Conservation (phyloP, 2,888 invertebrate genomes). For the Gymnoscelis rufifasciata region DNA sequence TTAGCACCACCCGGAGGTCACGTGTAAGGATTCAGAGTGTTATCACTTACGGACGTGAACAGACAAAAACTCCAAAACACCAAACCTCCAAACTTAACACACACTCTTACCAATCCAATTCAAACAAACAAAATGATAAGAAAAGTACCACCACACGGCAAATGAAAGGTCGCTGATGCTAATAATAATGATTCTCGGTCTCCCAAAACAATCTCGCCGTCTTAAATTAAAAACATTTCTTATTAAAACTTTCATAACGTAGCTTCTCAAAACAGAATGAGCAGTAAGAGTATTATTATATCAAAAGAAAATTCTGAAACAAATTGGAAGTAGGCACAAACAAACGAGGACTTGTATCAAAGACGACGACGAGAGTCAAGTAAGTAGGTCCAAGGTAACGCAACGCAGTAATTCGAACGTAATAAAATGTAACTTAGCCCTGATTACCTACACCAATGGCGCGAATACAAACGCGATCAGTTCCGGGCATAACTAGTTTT, state of each 20-base stretch:
- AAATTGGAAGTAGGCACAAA: background rate
- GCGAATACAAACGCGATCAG: too few species aligned
- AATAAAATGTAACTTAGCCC: background rate
- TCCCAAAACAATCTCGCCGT: too few species aligned
- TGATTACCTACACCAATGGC: too few species aligned
- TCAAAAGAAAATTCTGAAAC: slow-evolving; percentile 2
- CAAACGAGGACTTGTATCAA: slow-evolving; percentile 1
- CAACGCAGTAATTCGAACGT: slow-evolving; percentile 3
- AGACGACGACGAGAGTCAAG: background rate
- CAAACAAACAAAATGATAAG: too few species aligned
- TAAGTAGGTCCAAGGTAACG: slow-evolving; percentile 1
- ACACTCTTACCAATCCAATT: too few species aligned
- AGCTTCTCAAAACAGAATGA: background rate
- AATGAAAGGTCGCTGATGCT: background rate
- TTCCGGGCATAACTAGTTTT: too few species aligned
- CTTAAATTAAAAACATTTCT: background rate
- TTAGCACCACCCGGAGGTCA: too few species aligned
- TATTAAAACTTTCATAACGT: background rate
- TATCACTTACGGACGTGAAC: too few species aligned
- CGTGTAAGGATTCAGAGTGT: too few species aligned
- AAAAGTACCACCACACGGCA: background rate
- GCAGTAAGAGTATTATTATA: background rate
- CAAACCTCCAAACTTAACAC: too few species aligned
- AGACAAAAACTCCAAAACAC: too few species aligned
- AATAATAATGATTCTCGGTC: too few species aligned